Conservation (phyloP, 2,797 vertebrate genomes). For the Diceros bicornis region DNA sequence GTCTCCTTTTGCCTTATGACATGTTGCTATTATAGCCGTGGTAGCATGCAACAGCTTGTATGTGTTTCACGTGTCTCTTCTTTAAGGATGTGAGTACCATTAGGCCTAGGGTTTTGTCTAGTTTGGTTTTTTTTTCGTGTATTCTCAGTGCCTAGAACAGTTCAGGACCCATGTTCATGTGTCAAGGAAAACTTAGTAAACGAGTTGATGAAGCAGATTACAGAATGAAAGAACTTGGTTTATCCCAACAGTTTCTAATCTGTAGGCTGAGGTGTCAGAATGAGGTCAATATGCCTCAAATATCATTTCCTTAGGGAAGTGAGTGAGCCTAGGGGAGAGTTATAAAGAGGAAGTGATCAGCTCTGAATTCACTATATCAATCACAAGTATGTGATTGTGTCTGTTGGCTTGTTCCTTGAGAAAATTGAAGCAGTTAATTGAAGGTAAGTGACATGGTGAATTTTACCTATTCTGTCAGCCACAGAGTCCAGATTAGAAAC, state of each 20-base stretch:
- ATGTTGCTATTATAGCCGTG: background rate
- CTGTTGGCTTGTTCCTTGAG: conserved; percentile 60
- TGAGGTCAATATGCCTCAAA: background rate
- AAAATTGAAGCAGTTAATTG: conserved; percentile 68
- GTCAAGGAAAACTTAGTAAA: background rate
- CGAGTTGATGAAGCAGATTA: background rate
- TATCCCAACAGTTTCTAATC: background rate
- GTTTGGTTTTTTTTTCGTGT: background rate
- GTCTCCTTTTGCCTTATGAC: background rate
- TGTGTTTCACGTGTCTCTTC: background rate
- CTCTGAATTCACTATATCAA: conserved; percentile 45
- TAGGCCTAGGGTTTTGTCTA: background rate
- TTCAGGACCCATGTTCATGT: background rate
- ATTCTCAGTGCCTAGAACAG: background rate
- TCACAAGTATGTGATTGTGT: conserved; percentile 43
- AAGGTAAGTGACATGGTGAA: conserved; percentile 57
- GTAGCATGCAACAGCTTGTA: background rate
- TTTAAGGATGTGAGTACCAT: background rate
- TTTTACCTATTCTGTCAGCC: conserved; percentile 20
- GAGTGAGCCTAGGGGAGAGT: background rate
- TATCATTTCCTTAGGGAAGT: background rate
- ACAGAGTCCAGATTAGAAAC: conserved; percentile 39
- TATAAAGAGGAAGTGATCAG: conserved; percentile 20
- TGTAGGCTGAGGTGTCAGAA: background rate
- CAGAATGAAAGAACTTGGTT: background rate